Evolutionary conservation across 2,888 invertebrate genomes (phyloP), one percentile per base, ranked within the genome.

Genomic region (Dynastes tityus): DNA sequence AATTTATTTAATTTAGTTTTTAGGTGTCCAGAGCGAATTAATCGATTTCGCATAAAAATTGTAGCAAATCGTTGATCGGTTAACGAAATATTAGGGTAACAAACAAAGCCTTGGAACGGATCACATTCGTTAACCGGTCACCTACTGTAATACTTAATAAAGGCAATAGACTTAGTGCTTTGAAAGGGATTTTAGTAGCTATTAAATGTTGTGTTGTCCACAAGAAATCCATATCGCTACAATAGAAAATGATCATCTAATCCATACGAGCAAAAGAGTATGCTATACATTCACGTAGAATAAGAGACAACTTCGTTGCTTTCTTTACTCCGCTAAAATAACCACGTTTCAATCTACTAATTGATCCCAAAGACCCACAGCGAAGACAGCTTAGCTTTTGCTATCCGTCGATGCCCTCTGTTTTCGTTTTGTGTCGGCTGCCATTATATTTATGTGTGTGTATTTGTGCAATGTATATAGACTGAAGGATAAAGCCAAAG

Each of bases 331-430:
- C 40, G 40, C 40, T 51, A 22, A 51, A 22, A 51, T 68, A 68
- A 68, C 68, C 68, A 27, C 68, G 49, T 51, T 68, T 68, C 40
- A 68, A 68, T 68, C 29, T 68, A 68, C 68, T 68, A 68, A 68
- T 68, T 68, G 68, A 51, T 16, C 29, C 51, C 51, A 22, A 68
- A 55, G 55, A 49, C 16, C 13, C 68, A 53, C 11, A 49, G 51
- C 11, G 9, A 27, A 55, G 22, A 55, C 16, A 8, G 8, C 22
- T 22, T 55, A 16, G 55, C 55, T 55, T 55, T 55, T 55, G 16
- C 51, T 27, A 8, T 32, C 32, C 32, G 29, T 63, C 27, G 63
- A 29, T 29, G 29, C 27, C 5, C 8, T 11, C 13, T 63, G 63
- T 29, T 27, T 13, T 29, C 32, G 27, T 63, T 63, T 63, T 55